Base-by-base conservation (phyloP, 2,888 invertebrate species). In the Chloromyia formosa region DNA sequence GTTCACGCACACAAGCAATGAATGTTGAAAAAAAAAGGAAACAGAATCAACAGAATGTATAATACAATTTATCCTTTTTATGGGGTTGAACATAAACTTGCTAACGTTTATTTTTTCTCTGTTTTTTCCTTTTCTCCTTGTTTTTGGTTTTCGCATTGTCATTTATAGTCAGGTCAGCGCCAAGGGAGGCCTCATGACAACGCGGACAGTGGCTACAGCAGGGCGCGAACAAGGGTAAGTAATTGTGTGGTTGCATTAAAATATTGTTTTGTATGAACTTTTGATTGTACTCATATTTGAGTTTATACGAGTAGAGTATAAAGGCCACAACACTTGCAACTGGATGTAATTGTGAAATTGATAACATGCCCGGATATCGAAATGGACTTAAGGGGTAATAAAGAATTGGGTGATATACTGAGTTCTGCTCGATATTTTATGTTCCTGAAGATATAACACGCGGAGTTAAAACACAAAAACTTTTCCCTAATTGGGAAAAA, bases 161-260 rank as follows among this genome's bases (percentile, higher is more conserved):
- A 53, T 74, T 73, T 75, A 58, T 75, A 77, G 77, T 76, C 77
- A 76, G 77, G 77, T 75, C 77, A 75, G 74, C 77, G 77, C 27
- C 76, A 75, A 49, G 75, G 77, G 62, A 73, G 76, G 66, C 78
- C 76, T 75, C 77, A 86, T 84, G 86, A 87, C 81, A 85, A 86
- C 79, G 85, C 86, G 81, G 87, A 87, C 79, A 88, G 88, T 79
- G 87, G 87, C 80, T 86, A 86, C 81, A 88, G 87, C 82, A 79
- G 82, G 82, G 85, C 87, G 80, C 87, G 88, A 83, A 86, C 87
- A 80, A 88, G 88, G 86, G 89, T 89, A 83, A 89, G 89, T 86
- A 27, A 71, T 54, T 12, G 35, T 54, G 23, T 22, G 4, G 42
- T 20, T 10, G 3, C 1, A 10, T 49, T 66, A n/a, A n/a, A n/a